Conservation (phyloP, 2,113 vertebrate species). For the Tapirus terrestris region DNA sequence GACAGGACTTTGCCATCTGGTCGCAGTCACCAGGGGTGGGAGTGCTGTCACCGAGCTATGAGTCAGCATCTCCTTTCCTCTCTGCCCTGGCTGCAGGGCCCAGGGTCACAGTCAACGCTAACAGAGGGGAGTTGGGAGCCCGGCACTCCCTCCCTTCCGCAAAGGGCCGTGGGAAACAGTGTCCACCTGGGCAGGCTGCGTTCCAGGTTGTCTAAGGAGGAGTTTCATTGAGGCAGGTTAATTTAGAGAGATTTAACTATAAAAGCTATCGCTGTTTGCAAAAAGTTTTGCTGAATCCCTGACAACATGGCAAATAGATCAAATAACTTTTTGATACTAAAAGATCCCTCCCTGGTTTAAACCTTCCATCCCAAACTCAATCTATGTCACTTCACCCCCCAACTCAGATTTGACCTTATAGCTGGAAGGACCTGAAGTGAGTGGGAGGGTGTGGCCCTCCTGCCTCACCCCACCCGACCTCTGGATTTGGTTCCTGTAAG, state of each 20-base stretch:
- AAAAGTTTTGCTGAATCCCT: background rate
- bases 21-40: background rate
- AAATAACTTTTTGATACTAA: background rate
- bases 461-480: accelerated
- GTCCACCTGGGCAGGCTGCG: background rate
- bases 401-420: background rate
- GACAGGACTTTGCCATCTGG: conserved; percentile 9
- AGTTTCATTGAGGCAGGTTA: background rate
- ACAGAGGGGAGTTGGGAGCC: accelerated
- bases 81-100: background rate
- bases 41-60: background rate
- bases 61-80: background rate
- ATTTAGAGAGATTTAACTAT: background rate
- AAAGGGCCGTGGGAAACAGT: background rate
- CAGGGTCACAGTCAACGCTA: background rate
- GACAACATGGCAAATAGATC: background rate
- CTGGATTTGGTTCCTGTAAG: background rate
- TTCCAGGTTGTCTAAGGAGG: background rate
- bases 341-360: background rate
- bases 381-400: background rate
- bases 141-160: background rate
- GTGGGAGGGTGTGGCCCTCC: background rate
- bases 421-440: background rate
- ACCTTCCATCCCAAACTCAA: background rate
- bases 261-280: background rate